Base-by-base conservation (phyloP, 2,797 vertebrate species). In the Kryptopterus vitreolus region DNA sequence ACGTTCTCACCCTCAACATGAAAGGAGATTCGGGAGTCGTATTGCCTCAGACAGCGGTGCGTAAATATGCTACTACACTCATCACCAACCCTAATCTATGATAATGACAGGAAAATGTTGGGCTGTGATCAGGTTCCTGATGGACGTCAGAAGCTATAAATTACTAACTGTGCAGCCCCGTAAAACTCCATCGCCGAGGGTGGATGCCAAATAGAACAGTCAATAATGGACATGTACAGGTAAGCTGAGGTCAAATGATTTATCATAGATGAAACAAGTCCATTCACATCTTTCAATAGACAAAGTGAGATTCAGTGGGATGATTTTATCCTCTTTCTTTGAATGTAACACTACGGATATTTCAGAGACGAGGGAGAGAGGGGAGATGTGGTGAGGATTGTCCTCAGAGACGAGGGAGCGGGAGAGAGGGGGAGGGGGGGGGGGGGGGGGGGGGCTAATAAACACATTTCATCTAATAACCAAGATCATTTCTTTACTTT, bases 71-170 rank as follows among this genome's bases (percentile, higher is more conserved):
- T 58, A 46, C 16, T 43, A 38, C 35, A 43, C 38, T 43, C 72
- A 61, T 43, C 72, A 61, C 11, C 38, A 61, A 61, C 8, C 6
- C 29, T 57, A 35, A 57, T 73, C 20, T 22, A 24, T 24, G 31
- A 57, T 73, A 35, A 52, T 73, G 52, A 43, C 71, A 58, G 31
- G 24, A 62, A 61, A 76, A 48, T 26, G 24, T 62, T 76, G 12
- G 29, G 24, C 24, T 76, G 57, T 20, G 73, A 61, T 76, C 57
- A 62, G 46, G 72, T 75, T 61, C 20, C 72, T 46, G 63, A 65
- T 82, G 55, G 58, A 24, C 12, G 24, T 33, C 50, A 69, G 24
- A 76, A 61, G 57, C 57, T 61, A 62, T 48, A 76, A 76, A 74
- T 74, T 58, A 3, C 71, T 29, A 22, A 75, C 55, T 48, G 2